Evolutionary conservation across 2,113 vertebrate species (phyloP).

Genomic region (Oceanites oceanicus): DNA sequence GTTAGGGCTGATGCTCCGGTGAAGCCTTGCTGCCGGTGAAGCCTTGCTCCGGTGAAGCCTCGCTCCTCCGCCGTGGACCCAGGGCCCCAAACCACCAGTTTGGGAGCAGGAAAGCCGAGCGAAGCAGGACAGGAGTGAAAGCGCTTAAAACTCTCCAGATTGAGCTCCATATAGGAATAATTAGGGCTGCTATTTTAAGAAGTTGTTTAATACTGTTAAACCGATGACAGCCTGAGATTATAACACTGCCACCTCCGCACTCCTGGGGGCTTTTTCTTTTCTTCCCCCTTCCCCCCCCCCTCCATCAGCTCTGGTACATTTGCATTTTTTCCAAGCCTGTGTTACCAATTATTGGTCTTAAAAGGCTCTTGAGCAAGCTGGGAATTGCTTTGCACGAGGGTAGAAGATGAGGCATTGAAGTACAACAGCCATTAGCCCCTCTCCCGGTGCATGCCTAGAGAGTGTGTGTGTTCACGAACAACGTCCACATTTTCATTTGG

Average conservation of each 20-base stretch:
- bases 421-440: background rate
- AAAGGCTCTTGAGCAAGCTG: background rate
- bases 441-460: accelerated
- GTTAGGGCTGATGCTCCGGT: background rate
- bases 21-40: background rate
- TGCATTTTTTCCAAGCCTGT: conserved; percentile 4
- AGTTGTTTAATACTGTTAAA: conserved; percentile 50
- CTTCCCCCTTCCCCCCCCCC: background rate
- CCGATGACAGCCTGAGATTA: conserved; percentile 39
- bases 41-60: background rate
- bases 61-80: accelerated
- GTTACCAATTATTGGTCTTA: background rate
- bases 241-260: conserved; percentile 40
- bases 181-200: conserved; percentile 35
- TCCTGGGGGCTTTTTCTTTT: conserved; percentile 41
- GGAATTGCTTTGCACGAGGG: accelerated
- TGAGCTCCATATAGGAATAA: conserved; percentile 41
- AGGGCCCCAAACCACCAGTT: background rate
- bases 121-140: background rate
- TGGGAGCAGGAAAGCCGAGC: background rate
- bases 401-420: background rate
- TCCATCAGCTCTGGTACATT: background rate
- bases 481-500: accelerated
- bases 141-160: background rate
- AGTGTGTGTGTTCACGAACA: background rate